Conservation (phyloP, 2,797 vertebrate genomes). For the Pagetopsis macropterus region DNA sequence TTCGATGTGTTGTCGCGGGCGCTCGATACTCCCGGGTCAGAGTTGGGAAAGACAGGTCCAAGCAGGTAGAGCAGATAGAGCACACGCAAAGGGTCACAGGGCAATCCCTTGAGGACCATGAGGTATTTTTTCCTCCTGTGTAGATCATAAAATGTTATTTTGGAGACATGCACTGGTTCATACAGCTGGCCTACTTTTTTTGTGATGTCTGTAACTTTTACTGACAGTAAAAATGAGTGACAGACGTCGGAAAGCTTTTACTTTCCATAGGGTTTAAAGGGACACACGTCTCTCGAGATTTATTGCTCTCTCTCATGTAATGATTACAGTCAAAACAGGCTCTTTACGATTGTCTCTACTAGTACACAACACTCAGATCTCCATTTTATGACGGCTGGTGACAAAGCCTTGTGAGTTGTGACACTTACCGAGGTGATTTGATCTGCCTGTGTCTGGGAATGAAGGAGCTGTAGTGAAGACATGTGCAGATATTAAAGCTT, state of each 20-base stretch:
- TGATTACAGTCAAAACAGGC: conserved; percentile 32
- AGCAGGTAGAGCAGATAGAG: conserved; percentile 68
- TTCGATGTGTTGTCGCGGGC: conserved; percentile 56
- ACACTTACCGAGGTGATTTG: conserved; percentile 20
- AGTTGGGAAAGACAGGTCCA: conserved; percentile 64
- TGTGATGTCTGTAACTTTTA: conserved; percentile 23
- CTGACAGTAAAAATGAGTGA: conserved; percentile 34
- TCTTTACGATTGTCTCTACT: conserved; percentile 13
- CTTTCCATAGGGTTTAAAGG: conserved; percentile 3
- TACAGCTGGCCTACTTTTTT: conserved; percentile 32
- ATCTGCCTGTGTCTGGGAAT: conserved; percentile 14
- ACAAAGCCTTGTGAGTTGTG: not conserved
- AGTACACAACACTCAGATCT: conserved; percentile 1
- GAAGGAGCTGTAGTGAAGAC: conserved; percentile 16
- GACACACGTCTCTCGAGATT: conserved; percentile 3
- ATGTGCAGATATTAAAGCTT: conserved; percentile 24
- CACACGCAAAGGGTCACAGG: conserved; percentile 73
- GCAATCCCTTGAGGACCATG: conserved; percentile 47
- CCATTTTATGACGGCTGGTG: conserved; percentile 8
- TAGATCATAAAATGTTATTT: conserved; percentile 61
- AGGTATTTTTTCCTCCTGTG: conserved; percentile 60
- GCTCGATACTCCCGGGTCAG: conserved; percentile 62
- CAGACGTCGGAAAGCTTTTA: conserved; percentile 17
- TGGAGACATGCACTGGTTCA: conserved; percentile 31
- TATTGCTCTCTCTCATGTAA: conserved; percentile 18